Evolutionary conservation across 2,888 invertebrate species (phyloP).

Genomic region (Perdita meconis): DNA sequence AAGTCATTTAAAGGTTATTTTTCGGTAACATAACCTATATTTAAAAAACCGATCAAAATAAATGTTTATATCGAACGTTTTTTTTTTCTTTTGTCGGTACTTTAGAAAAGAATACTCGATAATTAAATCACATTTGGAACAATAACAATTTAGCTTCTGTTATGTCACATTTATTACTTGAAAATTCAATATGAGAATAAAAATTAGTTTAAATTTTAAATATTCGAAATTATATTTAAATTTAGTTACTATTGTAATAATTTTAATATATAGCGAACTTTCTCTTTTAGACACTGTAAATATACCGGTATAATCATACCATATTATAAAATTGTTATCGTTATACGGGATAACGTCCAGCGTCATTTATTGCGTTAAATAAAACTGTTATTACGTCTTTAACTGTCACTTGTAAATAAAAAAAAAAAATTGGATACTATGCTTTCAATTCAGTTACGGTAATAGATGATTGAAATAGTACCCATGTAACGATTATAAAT

Average conservation of each 20-base stretch:
- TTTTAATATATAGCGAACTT: not conserved
- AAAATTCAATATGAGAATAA: not conserved
- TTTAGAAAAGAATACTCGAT: too few relatives aligned
- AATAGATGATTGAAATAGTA: too few relatives aligned
- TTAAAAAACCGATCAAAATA: not conserved
- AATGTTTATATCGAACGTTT: too few relatives aligned
- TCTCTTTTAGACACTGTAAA: not conserved
- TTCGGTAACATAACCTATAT: conserved; percentile 15
- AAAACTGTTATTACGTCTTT: conserved; percentile 5
- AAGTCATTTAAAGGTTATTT: conserved; percentile 11
- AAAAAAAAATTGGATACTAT: not conserved
- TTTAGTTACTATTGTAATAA: too few relatives aligned
- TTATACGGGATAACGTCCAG: conserved; percentile 1
- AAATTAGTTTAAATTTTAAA: not conserved
- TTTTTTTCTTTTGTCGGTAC: too few relatives aligned
- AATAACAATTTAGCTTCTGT: too few relatives aligned
- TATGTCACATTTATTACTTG: too few relatives aligned
- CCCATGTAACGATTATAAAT: too few relatives aligned
- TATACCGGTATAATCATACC: not conserved
- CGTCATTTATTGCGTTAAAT: not conserved
- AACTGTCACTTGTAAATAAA: not conserved
- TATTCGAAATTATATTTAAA: not conserved
- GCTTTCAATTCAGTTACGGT: not conserved
- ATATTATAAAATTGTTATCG: conserved; percentile 3
- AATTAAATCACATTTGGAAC: too few relatives aligned